Conservation (phyloP, 2,888 invertebrate species). For the Campoplex nolae region DNA sequence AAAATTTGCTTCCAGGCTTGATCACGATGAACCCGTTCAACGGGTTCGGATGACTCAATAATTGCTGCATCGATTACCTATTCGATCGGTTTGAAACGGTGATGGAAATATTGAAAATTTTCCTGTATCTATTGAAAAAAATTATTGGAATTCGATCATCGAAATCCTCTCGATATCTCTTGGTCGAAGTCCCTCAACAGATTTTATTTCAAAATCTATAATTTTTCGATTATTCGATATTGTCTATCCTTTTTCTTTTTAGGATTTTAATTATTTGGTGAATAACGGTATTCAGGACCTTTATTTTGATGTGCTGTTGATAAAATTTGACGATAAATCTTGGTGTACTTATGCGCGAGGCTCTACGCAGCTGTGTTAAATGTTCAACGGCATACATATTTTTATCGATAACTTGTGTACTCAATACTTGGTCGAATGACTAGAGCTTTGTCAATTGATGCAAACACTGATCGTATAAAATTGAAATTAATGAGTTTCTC, state of each 20-base stretch:
- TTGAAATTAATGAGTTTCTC: constrained; percentile 34
- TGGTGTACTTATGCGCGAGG: background rate
- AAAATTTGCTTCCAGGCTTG: background rate
- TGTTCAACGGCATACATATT: background rate
- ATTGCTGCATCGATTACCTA: background rate
- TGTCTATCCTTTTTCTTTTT: background rate
- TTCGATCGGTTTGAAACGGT: no score
- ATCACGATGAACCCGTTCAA: background rate
- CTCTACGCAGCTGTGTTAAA: background rate
- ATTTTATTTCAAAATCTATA: background rate
- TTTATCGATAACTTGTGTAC: constrained; percentile 27
- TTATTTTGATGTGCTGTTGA: no score
- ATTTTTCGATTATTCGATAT: background rate
- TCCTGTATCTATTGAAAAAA: background rate
- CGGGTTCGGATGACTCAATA: background rate
- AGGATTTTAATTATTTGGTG: background rate
- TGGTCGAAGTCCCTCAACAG: background rate
- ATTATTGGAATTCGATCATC: background rate
- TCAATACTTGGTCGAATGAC: constrained; percentile 16
- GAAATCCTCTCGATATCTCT: background rate
- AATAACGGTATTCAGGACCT: background rate
- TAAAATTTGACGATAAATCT: no score
- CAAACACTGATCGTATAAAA: constrained; percentile 27
- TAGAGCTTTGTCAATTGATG: background rate
- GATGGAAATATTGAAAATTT: background rate